Evolutionary conservation across 2,888 invertebrate species (phyloP).

Genomic region (Dolichomitus sp.): DNA sequence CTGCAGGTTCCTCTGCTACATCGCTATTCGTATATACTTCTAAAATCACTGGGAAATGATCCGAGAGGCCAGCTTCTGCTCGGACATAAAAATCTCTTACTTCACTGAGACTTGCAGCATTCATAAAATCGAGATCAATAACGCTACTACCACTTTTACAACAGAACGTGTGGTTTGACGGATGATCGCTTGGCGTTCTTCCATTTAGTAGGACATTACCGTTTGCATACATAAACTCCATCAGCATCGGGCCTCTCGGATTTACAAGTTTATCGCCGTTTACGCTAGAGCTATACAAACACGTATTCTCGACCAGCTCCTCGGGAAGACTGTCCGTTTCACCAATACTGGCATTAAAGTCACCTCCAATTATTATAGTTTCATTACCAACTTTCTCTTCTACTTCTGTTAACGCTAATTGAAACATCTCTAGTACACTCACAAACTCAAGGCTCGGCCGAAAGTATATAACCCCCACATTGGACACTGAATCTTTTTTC

Average conservation of each 20-base stretch:
- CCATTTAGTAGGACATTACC: conserved; percentile 14
- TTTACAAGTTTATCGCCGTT: neutral
- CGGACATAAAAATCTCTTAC: neutral
- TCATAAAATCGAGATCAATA: conserved; percentile 15
- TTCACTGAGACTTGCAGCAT: conserved; percentile 28
- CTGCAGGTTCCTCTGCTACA: too few species aligned
- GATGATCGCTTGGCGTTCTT: conserved; percentile 16
- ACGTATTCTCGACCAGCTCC: conserved; percentile 11
- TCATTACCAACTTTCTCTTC: conserved; percentile 1
- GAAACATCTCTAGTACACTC: conserved; percentile 6
- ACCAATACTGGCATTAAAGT: too few species aligned
- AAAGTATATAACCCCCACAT: conserved; percentile 4
- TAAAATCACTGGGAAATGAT: conserved; percentile 19
- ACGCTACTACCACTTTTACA: conserved; percentile 14
- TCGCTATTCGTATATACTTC: too few species aligned
- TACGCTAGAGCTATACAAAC: neutral
- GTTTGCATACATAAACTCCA: conserved; percentile 24
- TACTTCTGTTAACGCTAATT: conserved; percentile 1
- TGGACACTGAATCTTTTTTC: neutral
- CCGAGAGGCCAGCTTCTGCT: conserved; percentile 25
- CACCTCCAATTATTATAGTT: conserved; percentile 6
- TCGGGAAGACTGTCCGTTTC: neutral
- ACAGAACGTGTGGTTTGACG: conserved; percentile 9
- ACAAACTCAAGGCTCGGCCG: neutral
- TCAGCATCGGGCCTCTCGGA: conserved; percentile 7